A percentile compares a stretch with the other conserved stretches of the same genome.
phyloP scores from a whole-genome alignment of 2,113 vertebrate genomes.

The Zosterops borbonicus region DNA sequence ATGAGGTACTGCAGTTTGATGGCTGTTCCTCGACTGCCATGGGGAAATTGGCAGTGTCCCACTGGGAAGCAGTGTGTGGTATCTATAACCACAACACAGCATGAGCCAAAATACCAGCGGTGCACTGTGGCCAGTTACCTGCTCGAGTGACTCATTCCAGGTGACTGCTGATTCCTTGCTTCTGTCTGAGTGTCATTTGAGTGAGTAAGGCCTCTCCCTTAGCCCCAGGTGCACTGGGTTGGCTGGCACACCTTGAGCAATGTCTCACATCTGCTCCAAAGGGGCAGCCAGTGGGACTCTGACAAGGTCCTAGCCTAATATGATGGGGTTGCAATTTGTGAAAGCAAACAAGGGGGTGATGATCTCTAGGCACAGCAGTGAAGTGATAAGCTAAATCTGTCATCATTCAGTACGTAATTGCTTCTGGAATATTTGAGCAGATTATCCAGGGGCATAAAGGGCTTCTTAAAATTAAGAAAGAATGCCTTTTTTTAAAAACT shows the following conservation, averaged over 20 bases:
- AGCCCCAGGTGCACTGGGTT: rapidly evolving
- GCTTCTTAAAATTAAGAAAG: background rate
- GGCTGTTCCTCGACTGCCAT: background rate
- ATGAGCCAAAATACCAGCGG: background rate
- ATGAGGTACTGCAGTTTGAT: background rate
- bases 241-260: background rate
- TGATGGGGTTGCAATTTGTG: background rate
- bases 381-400: background rate
- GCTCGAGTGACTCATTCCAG: background rate
- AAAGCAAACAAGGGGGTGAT: background rate
- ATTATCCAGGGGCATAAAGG: background rate
- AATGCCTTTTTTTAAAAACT: background rate
- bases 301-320: background rate
- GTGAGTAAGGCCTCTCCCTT: background rate
- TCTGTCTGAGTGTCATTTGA: background rate
- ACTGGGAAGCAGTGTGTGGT: background rate
- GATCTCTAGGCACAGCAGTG: background rate
- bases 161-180: background rate
- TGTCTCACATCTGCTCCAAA: background rate
- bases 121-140: background rate
- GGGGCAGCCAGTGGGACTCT: background rate
- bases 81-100: background rate
- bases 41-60: background rate
- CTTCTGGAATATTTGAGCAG: background rate
- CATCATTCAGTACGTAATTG: background rate